These are phyloP conservation scores for Zeuzera pyrina DNA, from an alignment of 2,888 invertebrate genomes.

Conservation along the genomic window DNA sequence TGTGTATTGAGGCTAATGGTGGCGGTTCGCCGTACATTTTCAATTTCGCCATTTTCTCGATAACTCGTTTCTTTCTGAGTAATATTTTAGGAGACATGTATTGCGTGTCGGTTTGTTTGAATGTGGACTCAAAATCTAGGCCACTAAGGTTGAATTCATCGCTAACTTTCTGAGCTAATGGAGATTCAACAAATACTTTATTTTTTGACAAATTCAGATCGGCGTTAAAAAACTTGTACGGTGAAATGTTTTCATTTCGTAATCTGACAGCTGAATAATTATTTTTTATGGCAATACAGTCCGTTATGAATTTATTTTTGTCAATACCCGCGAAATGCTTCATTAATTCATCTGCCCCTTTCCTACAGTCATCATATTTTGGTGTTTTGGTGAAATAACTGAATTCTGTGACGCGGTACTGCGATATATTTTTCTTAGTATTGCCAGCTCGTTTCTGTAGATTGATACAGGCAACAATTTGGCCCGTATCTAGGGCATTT, in stretches of 20 bases:
- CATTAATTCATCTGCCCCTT: constrained; percentile 55
- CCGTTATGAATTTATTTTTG: constrained; percentile 32
- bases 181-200: constrained; percentile 45
- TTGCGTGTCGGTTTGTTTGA: constrained; percentile 39
- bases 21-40: constrained; percentile 71
- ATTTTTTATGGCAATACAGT: constrained; percentile 41
- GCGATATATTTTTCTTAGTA: constrained; percentile 63
- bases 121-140: constrained; percentile 60
- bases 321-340: constrained; percentile 27
- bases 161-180: constrained; percentile 21
- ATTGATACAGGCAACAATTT: constrained; percentile 75
- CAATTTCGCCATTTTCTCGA: constrained; percentile 62
- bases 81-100: constrained; percentile 36
- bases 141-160: constrained; percentile 43
- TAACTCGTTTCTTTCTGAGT: constrained; percentile 37
- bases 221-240: constrained; percentile 38
- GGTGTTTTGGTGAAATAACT: constrained; percentile 76
- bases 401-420: constrained; percentile 75
- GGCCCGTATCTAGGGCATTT: constrained; percentile 72
- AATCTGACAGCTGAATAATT: constrained; percentile 27
- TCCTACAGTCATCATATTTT: constrained; percentile 58
- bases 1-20: constrained; percentile 60
- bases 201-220: constrained; percentile 38
- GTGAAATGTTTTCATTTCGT: constrained; percentile 42
- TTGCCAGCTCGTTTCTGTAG: constrained; percentile 73